Conservation (phyloP, 2,888 invertebrate species). For the Marasmarcha lunaedactyla region DNA sequence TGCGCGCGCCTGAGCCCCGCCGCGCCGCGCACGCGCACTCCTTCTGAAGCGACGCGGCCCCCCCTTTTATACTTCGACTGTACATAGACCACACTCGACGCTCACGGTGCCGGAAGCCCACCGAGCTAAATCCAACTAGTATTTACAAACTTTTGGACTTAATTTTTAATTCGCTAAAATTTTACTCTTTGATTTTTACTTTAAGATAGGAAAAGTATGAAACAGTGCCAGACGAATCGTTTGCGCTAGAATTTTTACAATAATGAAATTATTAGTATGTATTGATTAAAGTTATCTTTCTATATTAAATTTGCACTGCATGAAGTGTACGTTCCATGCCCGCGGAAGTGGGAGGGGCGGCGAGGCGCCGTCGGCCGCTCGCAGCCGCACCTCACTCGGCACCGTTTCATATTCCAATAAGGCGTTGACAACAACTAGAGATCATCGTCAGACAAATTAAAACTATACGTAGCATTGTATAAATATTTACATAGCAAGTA, state of each 20-base stretch:
- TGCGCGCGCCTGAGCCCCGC: conserved; percentile 42
- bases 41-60: conserved; percentile 25
- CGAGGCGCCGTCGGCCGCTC: conserved; percentile 10
- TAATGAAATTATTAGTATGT: conserved; percentile 65
- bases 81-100: conserved; percentile 58
- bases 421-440: conserved; percentile 59
- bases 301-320: conserved; percentile 65
- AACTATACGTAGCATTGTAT: conserved; percentile 58
- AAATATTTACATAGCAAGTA: conserved; percentile 69
- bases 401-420: conserved; percentile 49
- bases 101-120: conserved; percentile 32
- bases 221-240: conserved; percentile 66
- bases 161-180: conserved; percentile 70
- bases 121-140: conserved; percentile 57
- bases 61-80: conserved; percentile 44
- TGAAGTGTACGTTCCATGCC: conserved; percentile 52
- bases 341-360: conserved; percentile 15
- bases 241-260: conserved; percentile 69
- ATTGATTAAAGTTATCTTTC: conserved; percentile 62
- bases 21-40: conserved; percentile 25
- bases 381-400: conserved; percentile 21
- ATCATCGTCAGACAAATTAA: conserved; percentile 63
- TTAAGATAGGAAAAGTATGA: conserved; percentile 60
- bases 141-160: conserved; percentile 69
- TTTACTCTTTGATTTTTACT: conserved; percentile 68